Conservation (phyloP, 2,797 vertebrate genomes). For the Alca torda region DNA sequence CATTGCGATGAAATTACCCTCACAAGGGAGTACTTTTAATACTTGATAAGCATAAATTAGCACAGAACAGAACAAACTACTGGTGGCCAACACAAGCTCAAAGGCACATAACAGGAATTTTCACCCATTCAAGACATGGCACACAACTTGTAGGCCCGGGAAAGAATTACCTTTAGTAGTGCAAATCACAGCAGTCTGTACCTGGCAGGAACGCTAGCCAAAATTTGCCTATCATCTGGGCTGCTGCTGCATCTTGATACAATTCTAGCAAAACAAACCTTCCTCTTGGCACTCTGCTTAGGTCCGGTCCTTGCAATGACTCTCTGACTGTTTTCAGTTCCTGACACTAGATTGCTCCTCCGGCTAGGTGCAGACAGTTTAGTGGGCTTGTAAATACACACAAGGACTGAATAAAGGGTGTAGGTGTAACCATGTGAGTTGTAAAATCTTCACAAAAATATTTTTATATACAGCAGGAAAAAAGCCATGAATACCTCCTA, state of each 20-base stretch:
- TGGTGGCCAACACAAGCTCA: background rate
- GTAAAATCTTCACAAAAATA: background rate
- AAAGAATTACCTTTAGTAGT: background rate
- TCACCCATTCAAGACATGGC: background rate
- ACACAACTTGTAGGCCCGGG: background rate
- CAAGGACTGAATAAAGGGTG: background rate
- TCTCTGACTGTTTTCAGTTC: background rate
- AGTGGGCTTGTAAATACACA: background rate
- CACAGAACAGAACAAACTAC: background rate
- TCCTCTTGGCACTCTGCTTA: background rate
- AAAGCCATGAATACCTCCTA: background rate
- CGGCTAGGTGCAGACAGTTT: background rate
- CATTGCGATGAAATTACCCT: background rate
- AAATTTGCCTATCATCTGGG: background rate
- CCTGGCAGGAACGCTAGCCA: background rate
- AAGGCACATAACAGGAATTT: background rate
- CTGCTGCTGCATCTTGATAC: background rate
- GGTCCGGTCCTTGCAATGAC: background rate
- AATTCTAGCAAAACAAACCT: background rate
- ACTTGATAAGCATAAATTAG: background rate
- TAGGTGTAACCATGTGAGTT: background rate
- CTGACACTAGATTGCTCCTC: background rate
- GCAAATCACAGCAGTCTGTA: background rate
- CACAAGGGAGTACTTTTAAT: background rate
- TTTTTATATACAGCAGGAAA: background rate